phyloP scores from a whole-genome alignment of 2,797 vertebrate genomes.

The Cynopterus sphinx region DNA sequence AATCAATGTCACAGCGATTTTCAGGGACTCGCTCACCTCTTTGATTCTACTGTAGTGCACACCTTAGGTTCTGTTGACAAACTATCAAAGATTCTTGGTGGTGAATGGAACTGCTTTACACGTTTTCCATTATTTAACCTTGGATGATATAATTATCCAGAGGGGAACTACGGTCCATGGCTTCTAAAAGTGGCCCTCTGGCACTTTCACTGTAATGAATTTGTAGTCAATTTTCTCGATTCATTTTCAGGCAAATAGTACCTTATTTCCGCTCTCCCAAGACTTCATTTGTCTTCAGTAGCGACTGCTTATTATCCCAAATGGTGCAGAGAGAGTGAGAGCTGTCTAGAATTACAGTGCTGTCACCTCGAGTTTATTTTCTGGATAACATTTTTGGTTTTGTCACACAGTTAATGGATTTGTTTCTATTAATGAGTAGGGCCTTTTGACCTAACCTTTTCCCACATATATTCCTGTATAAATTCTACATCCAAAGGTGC shows the following conservation, averaged over 20 bases:
- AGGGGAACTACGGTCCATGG: slow-evolving; percentile 32
- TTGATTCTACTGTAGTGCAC: not conserved
- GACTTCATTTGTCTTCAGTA: slow-evolving; percentile 49
- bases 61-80: slow-evolving; percentile 57
- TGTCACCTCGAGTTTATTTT: slow-evolving; percentile 56
- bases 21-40: not conserved
- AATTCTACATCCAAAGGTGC: slow-evolving; percentile 53
- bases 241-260: slow-evolving; percentile 57
- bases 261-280: slow-evolving; percentile 43
- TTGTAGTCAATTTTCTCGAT: slow-evolving; percentile 57
- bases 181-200: slow-evolving; percentile 39
- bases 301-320: slow-evolving; percentile 54
- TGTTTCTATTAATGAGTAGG: slow-evolving; percentile 63
- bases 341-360: slow-evolving; percentile 38
- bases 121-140: slow-evolving; percentile 44
- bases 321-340: slow-evolving; percentile 49
- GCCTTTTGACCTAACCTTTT: slow-evolving; percentile 64
- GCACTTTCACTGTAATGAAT: slow-evolving; percentile 39
- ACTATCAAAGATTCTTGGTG: slow-evolving; percentile 1
- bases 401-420: slow-evolving; percentile 61
- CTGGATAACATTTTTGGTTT: slow-evolving; percentile 54
- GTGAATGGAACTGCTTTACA: slow-evolving; percentile 50
- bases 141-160: slow-evolving; percentile 58
- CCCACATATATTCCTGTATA: slow-evolving; percentile 43
- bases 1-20: slow-evolving; percentile 49